A percentile compares a stretch with the other conserved stretches of the same genome.
phyloP scores from a whole-genome alignment of 2,113 vertebrate genomes.

The Mustela nigripes region DNA sequence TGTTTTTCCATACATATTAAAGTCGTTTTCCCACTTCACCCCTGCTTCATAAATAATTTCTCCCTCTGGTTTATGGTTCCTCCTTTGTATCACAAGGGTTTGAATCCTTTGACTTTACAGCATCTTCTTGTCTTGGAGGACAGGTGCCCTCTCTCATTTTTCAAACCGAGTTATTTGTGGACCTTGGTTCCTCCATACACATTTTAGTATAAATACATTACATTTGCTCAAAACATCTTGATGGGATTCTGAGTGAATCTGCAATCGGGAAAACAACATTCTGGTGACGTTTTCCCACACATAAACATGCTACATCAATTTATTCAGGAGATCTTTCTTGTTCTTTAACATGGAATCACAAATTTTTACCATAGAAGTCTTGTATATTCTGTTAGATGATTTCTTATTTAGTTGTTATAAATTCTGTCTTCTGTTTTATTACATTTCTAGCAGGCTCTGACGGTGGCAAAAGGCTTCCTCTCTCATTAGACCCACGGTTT shows the following conservation, averaged over 20 bases:
- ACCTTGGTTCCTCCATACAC: background rate
- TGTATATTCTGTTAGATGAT: background rate
- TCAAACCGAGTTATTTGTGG: background rate
- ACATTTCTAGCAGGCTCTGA: background rate
- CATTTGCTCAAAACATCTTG: background rate
- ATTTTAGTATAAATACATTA: constrained; percentile 40
- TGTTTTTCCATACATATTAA: background rate
- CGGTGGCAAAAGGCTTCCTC: background rate
- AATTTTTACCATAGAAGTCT: background rate
- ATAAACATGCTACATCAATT: background rate
- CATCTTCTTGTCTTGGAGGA: background rate
- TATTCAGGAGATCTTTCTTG: background rate
- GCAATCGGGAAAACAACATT: background rate
- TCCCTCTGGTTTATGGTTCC: background rate
- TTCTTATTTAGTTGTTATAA: background rate
- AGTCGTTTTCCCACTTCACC: background rate
- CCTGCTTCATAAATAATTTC: background rate
- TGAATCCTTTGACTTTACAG: background rate
- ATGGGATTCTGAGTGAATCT: background rate
- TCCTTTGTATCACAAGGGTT: background rate
- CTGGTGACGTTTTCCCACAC: background rate
- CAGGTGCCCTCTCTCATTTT: background rate
- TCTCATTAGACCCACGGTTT: background rate
- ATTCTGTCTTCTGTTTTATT: background rate
- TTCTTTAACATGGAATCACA: background rate